Base-by-base conservation (phyloP, 2,888 invertebrate genomes). In the Eupithecia pulchellata region DNA sequence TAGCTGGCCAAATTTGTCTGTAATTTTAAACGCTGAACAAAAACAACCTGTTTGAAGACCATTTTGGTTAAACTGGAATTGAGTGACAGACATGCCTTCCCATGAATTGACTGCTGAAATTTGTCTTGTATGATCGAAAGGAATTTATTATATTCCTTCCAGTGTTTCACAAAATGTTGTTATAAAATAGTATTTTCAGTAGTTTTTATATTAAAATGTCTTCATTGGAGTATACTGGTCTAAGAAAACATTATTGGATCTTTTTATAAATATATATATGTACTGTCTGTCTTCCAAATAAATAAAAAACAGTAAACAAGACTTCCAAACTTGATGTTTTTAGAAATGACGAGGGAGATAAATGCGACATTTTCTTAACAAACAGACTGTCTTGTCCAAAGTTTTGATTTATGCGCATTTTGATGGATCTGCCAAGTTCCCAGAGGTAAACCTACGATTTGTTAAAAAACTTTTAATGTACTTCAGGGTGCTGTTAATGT, bases 321-420 rank as follows among this genome's bases (percentile, higher is more conserved):
- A 83, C 79, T 20, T 60, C 58, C 30, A 60, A 84, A 82, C 69
- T 82, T 82, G 80, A 81, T 79, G 78, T 83, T 83, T 82, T 80
- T 74, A 79, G 68, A 8, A 58, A 68, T 66, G 61, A 42, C 30
- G 52, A 39, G 65, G 69, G 61, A 84, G 83, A 88, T 86, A 82
- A 82, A 85, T 81, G 81, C 81, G 86, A 84, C 83, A 78, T 82
- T 87, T 82, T 77, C 82, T 87, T 81, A 76, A 76, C 74, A 69
- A 80, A 79, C 77, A 80, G 66, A 63, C 78, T 75, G 79, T 47
- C 42, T 78, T 84, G 83, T 83, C 81, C 78, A 83, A 90, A 91
- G 82, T 87, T 88, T 86, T 86, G 86, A 90, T 89, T 89, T 89
- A 90, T 90, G 89, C 84, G 88, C 90, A 87, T 89, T 87, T 87